Base-by-base conservation (phyloP, 2,797 vertebrate genomes). In the Thaleichthys pacificus region DNA sequence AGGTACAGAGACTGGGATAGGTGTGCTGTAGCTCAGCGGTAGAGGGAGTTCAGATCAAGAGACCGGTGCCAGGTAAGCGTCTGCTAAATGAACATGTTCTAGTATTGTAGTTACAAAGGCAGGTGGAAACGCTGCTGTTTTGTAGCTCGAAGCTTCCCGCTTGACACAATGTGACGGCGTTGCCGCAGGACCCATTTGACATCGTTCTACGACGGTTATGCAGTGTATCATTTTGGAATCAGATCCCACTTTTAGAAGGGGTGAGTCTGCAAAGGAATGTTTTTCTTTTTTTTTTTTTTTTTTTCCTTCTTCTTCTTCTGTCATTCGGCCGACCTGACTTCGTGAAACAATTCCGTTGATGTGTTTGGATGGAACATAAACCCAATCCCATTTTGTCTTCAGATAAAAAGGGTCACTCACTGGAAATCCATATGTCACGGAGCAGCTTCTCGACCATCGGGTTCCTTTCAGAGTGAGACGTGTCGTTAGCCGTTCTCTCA, bases 341-440 rank as follows among this genome's bases (percentile, higher is more conserved):
- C 32, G 32, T 35, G 32, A 35, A 35, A 24, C 32, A 35, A 73
- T 66, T 12, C 12, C 11, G 8, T 42, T 12, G n/a, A 42, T 21
- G 22, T 3, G 21, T 8, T 49, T 26, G 21, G 21, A 47, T 17
- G 15, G 24, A 12, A 51, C 47, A 17, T 12, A 51, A 62, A 76
- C 66, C 84, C 72, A 80, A 70, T 86, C 11, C 11, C 47, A 51
- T 14, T 17, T 51, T 51, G 47, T 51, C 47, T 51, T 51, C 47
- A 14, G 32, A 35, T 35, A 79, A 85, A 70, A 80, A 28, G 73
- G 77, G 80, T 83, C 79, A 77, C 74, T 77, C 62, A 76, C 86
- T 84, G 78, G 81, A 69, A 86, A 85, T 84, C 82, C 77, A 82
- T 85, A 77, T 87, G 84, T 89, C 80, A 83, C 75, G 61, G 69